Evolutionary conservation across 2,888 invertebrate species (phyloP).

Genomic region (Muscina levida): DNA sequence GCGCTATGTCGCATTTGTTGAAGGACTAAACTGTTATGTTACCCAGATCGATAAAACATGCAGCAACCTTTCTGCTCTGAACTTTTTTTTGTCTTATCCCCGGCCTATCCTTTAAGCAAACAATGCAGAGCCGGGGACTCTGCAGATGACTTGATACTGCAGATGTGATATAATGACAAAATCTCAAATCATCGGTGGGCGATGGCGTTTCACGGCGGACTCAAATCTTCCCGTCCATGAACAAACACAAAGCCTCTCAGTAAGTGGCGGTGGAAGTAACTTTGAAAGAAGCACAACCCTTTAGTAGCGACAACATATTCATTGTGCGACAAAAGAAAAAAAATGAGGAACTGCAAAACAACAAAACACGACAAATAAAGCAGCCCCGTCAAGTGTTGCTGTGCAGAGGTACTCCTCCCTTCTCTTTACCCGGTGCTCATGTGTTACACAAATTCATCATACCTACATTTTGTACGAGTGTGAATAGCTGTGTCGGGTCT

Average conservation of each 20-base stretch:
- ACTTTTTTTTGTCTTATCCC: slow-evolving; percentile 17
- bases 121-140: slow-evolving; percentile 11
- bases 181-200: slow-evolving; percentile 1
- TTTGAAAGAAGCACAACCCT: slow-evolving; percentile 13
- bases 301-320: slow-evolving; percentile 34
- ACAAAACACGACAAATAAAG: slow-evolving; percentile 29
- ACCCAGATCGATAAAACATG: slow-evolving; percentile 4
- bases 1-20: not conserved
- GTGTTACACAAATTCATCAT: slow-evolving; percentile 26
- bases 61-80: slow-evolving; percentile 8
- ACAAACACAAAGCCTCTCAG: not conserved
- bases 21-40: not conserved
- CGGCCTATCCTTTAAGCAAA: slow-evolving; percentile 34
- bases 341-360: slow-evolving; percentile 14
- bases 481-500: not conserved
- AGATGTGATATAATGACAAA: slow-evolving; percentile 13
- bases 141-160: slow-evolving; percentile 24
- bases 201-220: slow-evolving; percentile 22
- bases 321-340: slow-evolving; percentile 26
- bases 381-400: slow-evolving; percentile 21
- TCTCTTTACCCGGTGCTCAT: not conserved
- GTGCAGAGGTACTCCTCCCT: slow-evolving; percentile 8
- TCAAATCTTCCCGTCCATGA: slow-evolving; percentile 15
- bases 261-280: not conserved
- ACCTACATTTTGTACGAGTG: not conserved